Evolutionary conservation across 2,113 vertebrate species (phyloP), one percentile per base, ranked within the genome.

Genomic region (Callionymus lyra): DNA sequence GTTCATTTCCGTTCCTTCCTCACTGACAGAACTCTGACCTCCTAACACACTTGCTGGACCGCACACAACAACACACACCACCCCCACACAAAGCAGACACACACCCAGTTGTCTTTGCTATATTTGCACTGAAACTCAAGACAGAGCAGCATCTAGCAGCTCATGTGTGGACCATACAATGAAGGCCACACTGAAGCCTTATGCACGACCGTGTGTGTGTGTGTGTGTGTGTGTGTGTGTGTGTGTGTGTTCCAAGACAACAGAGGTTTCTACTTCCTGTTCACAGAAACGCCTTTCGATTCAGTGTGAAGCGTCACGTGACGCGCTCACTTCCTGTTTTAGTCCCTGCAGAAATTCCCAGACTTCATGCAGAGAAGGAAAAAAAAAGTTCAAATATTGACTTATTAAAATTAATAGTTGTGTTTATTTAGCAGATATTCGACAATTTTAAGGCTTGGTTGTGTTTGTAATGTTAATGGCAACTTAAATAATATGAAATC

Each of bases 241-340:
- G 17, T 43, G 31, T 11, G 32, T 44, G 10, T 46, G 17, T 41
- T 38, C 1, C 9, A 2, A 31, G 32, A 48, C 53, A 16, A 42
- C 18, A 31, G 44, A 44, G 44, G 37, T 47, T 54, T n/a, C n/a
- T 53, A 55, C 57, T 72, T 73, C 68, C 57, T 52, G 54, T 63
- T 16, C 36, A 39, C 12, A 64, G 44, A 6, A 39, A 41, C 21
- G 2, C 53, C 56, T 69, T n/a, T 40, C 32, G 37, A 56, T 43
- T 57, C 38, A 56, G 6, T 34, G 4, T 34, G 9, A 12, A 18
- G 11, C 41, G 45, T 74, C 79, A 76, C 48, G 11, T 72, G 63
- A 70, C 47, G 10, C 3, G 3, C 17, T 10, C 14, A 32, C 68
- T 76, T 81, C 70, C 72, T 63, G 44, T 72, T 63, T 63, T 55